phyloP scores from a whole-genome alignment of 23 tunicate species.

The Ciona savignyi region DNA sequence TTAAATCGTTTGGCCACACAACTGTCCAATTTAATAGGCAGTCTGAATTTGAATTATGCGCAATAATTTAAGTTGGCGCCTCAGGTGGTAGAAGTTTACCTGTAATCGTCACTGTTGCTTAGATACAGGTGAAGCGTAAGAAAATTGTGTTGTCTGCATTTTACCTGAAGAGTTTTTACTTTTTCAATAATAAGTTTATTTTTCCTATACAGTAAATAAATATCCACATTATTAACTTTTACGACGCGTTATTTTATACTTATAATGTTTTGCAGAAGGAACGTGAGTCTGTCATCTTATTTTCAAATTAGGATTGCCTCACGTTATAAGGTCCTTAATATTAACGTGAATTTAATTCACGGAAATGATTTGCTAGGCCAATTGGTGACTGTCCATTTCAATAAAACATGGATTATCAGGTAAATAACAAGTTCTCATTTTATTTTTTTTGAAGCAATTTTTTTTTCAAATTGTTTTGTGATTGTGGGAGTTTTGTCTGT shows the following conservation, averaged over 20 bases:
- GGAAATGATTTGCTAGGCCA: background rate
- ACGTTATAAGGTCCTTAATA: background rate
- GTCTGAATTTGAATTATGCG: no score
- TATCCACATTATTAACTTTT: no score
- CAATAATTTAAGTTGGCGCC: background rate
- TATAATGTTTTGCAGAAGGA: background rate
- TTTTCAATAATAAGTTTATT: no score
- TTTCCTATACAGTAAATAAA: background rate
- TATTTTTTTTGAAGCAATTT: no score
- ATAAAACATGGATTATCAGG: background rate
- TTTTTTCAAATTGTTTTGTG: no score
- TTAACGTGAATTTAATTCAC: background rate
- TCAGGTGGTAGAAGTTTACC: background rate
- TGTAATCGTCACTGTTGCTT: background rate
- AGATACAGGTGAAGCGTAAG: background rate
- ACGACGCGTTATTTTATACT: background rate
- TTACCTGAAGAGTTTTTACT: no score
- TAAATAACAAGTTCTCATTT: background rate
- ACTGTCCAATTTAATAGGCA: no score
- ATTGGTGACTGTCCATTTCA: no score
- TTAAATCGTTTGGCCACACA: no score
- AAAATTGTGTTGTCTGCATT: no score
- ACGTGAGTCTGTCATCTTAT: background rate
- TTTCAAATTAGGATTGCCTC: background rate
- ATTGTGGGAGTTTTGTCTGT: no score